Evolutionary conservation across 2,797 vertebrate species (phyloP), one percentile per base, ranked within the genome.

Genomic region (Alauda arvensis): DNA sequence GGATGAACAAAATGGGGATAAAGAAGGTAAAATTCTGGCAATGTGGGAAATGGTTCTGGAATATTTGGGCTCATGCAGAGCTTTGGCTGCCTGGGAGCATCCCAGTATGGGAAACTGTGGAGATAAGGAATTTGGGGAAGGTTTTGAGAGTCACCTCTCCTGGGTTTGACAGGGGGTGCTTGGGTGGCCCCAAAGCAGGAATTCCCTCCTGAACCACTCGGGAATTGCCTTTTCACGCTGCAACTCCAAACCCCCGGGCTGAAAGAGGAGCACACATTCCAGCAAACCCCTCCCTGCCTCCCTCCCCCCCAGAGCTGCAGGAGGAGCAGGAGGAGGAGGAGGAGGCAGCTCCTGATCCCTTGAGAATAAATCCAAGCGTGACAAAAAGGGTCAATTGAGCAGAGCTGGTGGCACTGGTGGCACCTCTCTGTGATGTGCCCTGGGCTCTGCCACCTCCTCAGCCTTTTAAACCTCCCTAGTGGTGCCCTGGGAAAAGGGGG

Each of bases 81-180:
- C n/a, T 67, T 20, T 55, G 49, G 24, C n/a, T 20, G 21, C 14
- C 61, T n/a, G 40, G 63, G 70, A 52, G n/a, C 34, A 42, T 10
- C 21, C 13, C 17, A 1, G 5, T 0, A 2, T 19, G 18, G 33
- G 40, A 23, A 23, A 43, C 39, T 45, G 69, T 23, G 67, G 19
- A n/a, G 57, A 19, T 37, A 37, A 3, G 18, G 21, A n/a, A 20
- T 76, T 42, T 37, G 34, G 34, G 34, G 34, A 37, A 37, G 34
- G 34, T 37, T 37, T 10, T 37, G 34, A n/a, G 13, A 40, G 40
- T 40, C 40, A 14, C 40, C 40, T 40, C 40, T 40, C 40, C 69
- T 5, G 18, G 14, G 24, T 51, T 24, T 39, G 18, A 45, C 18
- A 14, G 14, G 19, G 14, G 40, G 12, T 42, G 40, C 17, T 42